Base-by-base conservation (phyloP, 2,797 vertebrate genomes). In the Eulemur coronatus region DNA sequence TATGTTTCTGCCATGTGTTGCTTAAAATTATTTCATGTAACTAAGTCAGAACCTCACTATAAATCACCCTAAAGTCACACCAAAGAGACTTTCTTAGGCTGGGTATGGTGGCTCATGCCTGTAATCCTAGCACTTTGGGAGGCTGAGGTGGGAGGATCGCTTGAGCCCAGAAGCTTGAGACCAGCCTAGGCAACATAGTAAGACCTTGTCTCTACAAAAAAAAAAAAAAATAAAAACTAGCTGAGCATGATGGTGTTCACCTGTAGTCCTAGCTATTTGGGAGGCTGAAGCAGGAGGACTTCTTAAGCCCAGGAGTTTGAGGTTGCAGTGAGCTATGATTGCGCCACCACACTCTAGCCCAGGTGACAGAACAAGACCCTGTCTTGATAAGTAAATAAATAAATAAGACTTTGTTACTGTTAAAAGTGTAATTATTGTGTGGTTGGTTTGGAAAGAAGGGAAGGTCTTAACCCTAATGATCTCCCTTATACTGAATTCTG, bases 1-100 rank as follows among this genome's bases (percentile, higher is more conserved):
- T 87, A 65, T 57, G 1, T 30, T 87, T 89, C 43, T 96, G 9
- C 20, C 59, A 8, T 59, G n/a, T 79, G 35, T 61, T 63, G 30
- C 46, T 95, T 88, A 80, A 89, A 97, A 75, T 78, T 93, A 85
- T 88, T 86, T 33, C 17, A 46, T 57, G 6, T 89, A 72, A 41
- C 76, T 73, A 84, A 96, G 38, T 65, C 41, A 91, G 73, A 90
- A 38, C 11, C 24, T 87, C 43, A 69, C 24, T 69, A 7, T 93
- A 93, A 89, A 72, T 73, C 24, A 81, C 33, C 55, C 84, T 85
- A n/a, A 55, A 65, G 70, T 81, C 41, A 85, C 1, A 65, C 11
- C 7, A 35, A 78, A 81, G 92, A 61, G 12, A 46, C 63, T n/a
- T 3, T 57, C 55, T 57, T 26, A 57, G 55, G 55, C 8, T 10